Percentiles rank a stretch among this genome's conserved stretches.
These are phyloP conservation scores for Anolis carolinensis DNA, from an alignment of 2,113 vertebrate genomes.

Conservation along the genomic window DNA sequence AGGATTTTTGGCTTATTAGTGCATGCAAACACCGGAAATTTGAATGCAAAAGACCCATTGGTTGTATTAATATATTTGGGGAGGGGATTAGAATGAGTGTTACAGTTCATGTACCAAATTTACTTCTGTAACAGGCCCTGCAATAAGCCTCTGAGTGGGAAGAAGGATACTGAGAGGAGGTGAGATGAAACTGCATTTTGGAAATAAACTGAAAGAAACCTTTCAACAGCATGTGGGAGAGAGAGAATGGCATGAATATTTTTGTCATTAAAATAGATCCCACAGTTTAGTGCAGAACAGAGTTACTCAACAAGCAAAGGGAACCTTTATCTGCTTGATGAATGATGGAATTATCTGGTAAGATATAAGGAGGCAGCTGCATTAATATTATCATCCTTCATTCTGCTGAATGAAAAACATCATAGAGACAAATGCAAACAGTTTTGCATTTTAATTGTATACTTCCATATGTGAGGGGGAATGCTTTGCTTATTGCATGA, in stretches of 20 bases:
- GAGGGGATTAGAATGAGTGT: conserved; percentile 14
- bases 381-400: conserved; percentile 35
- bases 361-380: conserved; percentile 58
- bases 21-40: neutral
- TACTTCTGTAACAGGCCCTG: neutral
- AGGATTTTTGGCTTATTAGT: neutral
- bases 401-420: conserved; percentile 50
- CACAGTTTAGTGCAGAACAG: conserved; percentile 34
- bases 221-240: conserved; percentile 28
- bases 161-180: neutral
- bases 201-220: conserved; percentile 20
- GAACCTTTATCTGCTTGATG: neutral
- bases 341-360: conserved; percentile 40
- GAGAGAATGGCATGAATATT: conserved; percentile 22
- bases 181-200: neutral
- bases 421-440: conserved; percentile 24
- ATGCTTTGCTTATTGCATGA: conserved; percentile 12
- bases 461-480: conserved; percentile 23
- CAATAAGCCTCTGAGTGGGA: neutral
- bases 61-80: neutral
- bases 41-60: neutral
- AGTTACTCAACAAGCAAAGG: conserved; percentile 29
- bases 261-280: conserved; percentile 54
- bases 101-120: neutral
- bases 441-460: conserved; percentile 29